Evolutionary conservation across 2,113 vertebrate species (phyloP).

Genomic region (Istiophorus platypterus): DNA sequence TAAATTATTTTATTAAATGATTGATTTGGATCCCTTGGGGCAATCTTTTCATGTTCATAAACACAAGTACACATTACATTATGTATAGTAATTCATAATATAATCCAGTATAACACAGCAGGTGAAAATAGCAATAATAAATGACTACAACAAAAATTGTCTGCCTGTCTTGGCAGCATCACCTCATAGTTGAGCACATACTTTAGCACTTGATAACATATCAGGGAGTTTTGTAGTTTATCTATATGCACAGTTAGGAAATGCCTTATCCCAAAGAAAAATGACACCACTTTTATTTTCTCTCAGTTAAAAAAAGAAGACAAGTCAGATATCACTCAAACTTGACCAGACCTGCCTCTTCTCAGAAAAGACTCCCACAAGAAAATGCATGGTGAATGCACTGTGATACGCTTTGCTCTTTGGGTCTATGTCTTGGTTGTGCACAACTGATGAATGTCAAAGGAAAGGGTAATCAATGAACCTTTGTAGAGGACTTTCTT

Average conservation of each 20-base stretch:
- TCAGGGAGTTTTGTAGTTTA: slow-evolving; percentile 85
- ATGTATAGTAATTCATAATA: slow-evolving; percentile 52
- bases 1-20: slow-evolving; percentile 38
- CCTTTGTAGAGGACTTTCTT: slow-evolving; percentile 92
- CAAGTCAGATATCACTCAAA: slow-evolving; percentile 54
- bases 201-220: slow-evolving; percentile 80
- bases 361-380: slow-evolving; percentile 83
- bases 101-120: slow-evolving; percentile 71
- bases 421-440: slow-evolving; percentile 75
- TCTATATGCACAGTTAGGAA: slow-evolving; percentile 81
- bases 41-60: slow-evolving; percentile 55
- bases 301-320: slow-evolving; percentile 33
- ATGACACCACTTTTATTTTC: slow-evolving; percentile 49
- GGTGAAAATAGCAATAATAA: slow-evolving; percentile 84
- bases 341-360: slow-evolving; percentile 56
- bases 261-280: slow-evolving; percentile 86
- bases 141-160: slow-evolving; percentile 62
- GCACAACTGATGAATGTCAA: slow-evolving; percentile 92
- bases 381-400: slow-evolving; percentile 91
- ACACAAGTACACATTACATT: slow-evolving; percentile 46
- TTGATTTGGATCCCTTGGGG: slow-evolving; percentile 50
- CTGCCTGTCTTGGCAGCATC: slow-evolving; percentile 61
- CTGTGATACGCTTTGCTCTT: slow-evolving; percentile 70
- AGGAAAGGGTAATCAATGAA: slow-evolving; percentile 88
- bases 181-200: slow-evolving; percentile 75